A percentile compares a stretch with the other conserved stretches of the same genome.
phyloP scores from a whole-genome alignment of 1,140 invertebrate genomes.

The Melanaphis sacchari region DNA sequence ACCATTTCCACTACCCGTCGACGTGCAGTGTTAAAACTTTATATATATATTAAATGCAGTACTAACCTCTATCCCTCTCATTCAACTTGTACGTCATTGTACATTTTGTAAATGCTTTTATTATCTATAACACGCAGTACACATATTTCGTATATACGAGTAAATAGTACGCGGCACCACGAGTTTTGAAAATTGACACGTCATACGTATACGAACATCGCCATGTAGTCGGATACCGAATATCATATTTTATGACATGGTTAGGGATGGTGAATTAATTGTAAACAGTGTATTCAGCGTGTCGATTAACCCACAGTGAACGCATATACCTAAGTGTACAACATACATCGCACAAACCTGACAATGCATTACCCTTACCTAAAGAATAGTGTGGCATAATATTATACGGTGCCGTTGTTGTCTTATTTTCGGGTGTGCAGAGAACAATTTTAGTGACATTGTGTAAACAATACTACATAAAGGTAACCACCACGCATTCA shows the following conservation, averaged over 20 bases:
- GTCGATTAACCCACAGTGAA: background rate
- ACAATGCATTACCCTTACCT: no score
- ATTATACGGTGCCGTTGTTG: no score
- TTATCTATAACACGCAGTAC: background rate
- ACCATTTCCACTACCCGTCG: background rate
- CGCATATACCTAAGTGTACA: no score
- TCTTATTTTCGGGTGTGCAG: no score
- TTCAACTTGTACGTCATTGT: background rate
- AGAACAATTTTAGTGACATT: no score
- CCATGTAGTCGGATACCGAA: background rate
- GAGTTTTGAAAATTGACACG: background rate
- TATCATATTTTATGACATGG: background rate
- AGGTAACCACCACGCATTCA: background rate
- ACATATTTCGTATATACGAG: background rate
- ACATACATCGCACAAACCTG: no score
- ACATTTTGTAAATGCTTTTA: background rate
- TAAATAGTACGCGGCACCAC: background rate
- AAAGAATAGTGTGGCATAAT: no score
- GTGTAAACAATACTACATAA: background rate
- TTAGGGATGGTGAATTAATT: background rate
- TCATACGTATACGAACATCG: background rate
- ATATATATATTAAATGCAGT: background rate
- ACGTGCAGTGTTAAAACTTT: background rate
- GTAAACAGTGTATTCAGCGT: background rate
- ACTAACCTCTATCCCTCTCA: no score